phyloP scores from a whole-genome alignment of 2,113 vertebrate genomes.

The Corapipo altera region DNA sequence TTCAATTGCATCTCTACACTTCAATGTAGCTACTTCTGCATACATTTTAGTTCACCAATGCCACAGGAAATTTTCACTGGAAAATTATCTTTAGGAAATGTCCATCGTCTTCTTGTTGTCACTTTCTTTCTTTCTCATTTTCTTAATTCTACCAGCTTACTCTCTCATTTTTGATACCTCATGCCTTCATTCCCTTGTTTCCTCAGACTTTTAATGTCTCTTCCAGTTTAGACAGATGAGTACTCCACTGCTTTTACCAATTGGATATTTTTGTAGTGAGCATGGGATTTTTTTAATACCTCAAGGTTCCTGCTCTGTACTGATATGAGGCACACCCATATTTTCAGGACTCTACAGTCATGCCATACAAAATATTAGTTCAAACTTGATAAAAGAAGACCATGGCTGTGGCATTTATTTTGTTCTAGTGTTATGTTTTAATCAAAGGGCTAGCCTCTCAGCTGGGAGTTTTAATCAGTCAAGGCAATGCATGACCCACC shows the following conservation, averaged over 20 bases:
- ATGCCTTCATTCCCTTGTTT: neutral
- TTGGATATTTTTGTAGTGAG: neutral
- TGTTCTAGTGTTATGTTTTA: neutral
- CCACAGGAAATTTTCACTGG: neutral
- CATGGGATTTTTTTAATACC: neutral
- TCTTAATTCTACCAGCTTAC: neutral
- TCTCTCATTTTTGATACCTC: neutral
- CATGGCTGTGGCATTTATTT: neutral
- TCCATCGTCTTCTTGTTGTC: neutral
- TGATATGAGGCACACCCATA: neutral
- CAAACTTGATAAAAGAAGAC: neutral
- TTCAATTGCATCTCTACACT: neutral
- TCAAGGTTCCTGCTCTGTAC: neutral
- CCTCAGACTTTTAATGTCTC: neutral
- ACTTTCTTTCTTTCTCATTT: neutral
- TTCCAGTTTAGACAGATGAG: neutral
- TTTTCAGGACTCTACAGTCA: neutral
- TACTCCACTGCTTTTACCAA: neutral
- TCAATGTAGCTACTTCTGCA: neutral
- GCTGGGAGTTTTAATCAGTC: neutral
- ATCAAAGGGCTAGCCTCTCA: neutral
- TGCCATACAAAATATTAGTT: neutral
- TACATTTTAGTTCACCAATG: neutral
- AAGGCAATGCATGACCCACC: neutral
- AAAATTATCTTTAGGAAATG: neutral